Percentiles rank a stretch among this genome's conserved stretches.
Evolutionary conservation across 2,113 vertebrate genomes (phyloP).

Genomic region (Brachionichthys hirsutus): DNA sequence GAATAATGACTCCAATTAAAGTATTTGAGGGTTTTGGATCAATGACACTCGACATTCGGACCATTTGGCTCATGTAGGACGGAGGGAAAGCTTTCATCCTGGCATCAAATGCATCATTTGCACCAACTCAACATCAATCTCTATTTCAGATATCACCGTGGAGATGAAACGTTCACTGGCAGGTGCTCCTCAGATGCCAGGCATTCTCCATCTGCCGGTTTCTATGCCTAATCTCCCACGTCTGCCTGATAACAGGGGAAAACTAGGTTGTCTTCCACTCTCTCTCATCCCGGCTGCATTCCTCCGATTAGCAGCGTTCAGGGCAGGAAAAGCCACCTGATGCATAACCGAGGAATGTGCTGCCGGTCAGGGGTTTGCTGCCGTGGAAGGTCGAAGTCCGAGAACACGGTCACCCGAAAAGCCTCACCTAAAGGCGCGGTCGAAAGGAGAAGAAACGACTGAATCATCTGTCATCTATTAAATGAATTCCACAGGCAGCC

Average conservation of each 20-base stretch:
- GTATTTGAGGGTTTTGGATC: too few species aligned
- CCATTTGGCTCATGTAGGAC: too few species aligned
- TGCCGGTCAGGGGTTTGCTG: constrained; percentile 23
- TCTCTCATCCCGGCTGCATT: constrained; percentile 46
- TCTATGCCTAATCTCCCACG: constrained; percentile 11
- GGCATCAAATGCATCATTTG: too few species aligned
- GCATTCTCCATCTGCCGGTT: constrained; percentile 20
- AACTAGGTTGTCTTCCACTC: background rate
- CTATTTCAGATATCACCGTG: too few species aligned
- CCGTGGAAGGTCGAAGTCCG: constrained; percentile 47
- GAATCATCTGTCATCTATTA: background rate
- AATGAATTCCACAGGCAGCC: constrained; percentile 10
- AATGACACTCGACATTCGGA: too few species aligned
- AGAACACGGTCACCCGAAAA: constrained; percentile 4
- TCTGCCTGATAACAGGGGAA: constrained; percentile 24
- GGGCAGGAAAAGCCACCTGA: constrained; percentile 39
- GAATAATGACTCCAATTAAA: too few species aligned
- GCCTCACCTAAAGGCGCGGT: constrained; percentile 4
- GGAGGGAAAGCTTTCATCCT: too few species aligned
- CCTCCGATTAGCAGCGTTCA: constrained; percentile 55
- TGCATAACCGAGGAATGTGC: constrained; percentile 66
- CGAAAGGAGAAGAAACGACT: background rate
- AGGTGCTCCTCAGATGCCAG: constrained; percentile 15
- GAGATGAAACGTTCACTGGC: too few species aligned
- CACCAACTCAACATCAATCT: too few species aligned